These are phyloP conservation scores for Calidris pygmaea DNA, from an alignment of 2,113 vertebrate genomes.

Conservation along the genomic window DNA sequence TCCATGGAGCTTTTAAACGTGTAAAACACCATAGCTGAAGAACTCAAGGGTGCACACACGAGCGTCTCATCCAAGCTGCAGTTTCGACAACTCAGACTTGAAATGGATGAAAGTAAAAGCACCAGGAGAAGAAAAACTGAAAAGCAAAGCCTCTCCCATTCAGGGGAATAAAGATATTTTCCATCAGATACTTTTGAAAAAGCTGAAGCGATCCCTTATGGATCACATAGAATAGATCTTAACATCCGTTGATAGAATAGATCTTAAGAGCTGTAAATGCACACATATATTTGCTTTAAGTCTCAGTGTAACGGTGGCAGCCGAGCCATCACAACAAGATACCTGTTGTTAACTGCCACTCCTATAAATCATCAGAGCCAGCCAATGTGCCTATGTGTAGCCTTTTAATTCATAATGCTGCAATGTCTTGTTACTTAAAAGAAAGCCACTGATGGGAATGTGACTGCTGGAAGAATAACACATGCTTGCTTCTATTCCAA, in stretches of 20 bases:
- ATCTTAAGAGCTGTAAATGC: neutral
- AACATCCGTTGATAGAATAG: too few species aligned
- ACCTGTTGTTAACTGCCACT: neutral
- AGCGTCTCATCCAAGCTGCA: neutral
- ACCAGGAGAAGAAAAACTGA: neutral
- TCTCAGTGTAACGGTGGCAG: fast-evolving
- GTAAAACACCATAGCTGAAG: neutral
- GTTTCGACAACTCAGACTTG: neutral
- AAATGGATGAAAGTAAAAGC: neutral
- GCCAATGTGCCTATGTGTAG: conserved; percentile 9
- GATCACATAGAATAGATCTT: neutral
- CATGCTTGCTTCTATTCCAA: neutral
- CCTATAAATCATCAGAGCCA: conserved; percentile 47
- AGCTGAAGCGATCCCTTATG: fast-evolving
- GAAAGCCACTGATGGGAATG: conserved; percentile 11
- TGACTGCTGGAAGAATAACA: conserved; percentile 30
- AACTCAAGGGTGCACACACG: neutral
- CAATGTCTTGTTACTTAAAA: conserved; percentile 18
- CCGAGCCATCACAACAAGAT: conserved; percentile 17
- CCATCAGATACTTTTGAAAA: neutral
- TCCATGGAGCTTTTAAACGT: neutral
- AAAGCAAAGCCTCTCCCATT: neutral
- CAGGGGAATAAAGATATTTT: neutral
- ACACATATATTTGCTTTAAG: neutral
- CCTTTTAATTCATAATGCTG: conserved; percentile 58